Percentiles rank a stretch among this genome's conserved stretches.
Conservation (phyloP, 2,113 vertebrate species). For the Pollimyrus isidori region DNA sequence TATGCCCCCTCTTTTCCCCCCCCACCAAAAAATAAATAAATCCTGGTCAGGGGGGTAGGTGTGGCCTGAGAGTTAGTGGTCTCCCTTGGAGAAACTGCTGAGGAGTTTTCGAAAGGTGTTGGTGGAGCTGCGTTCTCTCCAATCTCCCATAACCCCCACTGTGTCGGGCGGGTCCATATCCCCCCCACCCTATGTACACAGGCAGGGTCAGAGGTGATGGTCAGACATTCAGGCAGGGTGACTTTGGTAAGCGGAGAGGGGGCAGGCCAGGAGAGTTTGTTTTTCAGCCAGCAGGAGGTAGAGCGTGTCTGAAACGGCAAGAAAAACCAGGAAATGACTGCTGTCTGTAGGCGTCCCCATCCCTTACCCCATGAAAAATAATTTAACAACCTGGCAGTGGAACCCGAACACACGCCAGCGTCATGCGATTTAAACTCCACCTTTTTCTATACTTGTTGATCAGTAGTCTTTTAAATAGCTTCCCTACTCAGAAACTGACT, state of each 20-base stretch:
- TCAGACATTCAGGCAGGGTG: neutral
- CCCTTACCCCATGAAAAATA: neutral
- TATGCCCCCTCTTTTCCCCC: neutral
- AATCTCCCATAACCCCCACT: neutral
- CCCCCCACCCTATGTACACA: neutral
- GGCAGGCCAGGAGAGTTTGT: neutral
- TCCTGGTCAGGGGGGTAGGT: neutral
- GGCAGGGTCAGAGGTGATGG: neutral
- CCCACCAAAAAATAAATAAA: neutral
- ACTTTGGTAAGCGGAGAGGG: neutral
- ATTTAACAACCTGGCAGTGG: conserved; percentile 22
- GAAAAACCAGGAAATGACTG: neutral
- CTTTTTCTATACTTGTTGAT: conserved; percentile 35
- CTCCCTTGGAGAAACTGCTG: neutral
- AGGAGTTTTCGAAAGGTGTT: neutral
- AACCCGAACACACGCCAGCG: neutral
- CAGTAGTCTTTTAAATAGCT: conserved; percentile 38
- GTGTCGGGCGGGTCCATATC: neutral
- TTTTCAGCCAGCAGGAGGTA: neutral
- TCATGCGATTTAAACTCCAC: conserved; percentile 32
- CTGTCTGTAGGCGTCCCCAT: neutral
- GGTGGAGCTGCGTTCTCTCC: neutral
- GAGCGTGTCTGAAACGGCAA: neutral
- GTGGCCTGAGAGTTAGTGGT: neutral
- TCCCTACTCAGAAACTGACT: conserved; percentile 32